Conservation (phyloP, 2,888 invertebrate genomes). For the Campoplex capitator region DNA sequence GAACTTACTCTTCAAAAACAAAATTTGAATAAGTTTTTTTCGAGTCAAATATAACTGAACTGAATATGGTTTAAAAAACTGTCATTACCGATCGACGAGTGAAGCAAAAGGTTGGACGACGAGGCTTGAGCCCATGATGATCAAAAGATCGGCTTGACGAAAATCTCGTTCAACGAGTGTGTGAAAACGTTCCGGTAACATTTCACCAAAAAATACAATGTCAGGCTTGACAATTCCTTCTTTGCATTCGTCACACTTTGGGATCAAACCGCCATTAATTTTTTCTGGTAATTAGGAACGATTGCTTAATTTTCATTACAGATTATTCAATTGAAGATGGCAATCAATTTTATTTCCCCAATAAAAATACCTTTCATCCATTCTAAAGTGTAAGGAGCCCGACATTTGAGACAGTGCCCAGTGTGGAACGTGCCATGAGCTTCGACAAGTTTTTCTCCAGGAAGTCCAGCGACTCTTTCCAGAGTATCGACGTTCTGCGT, state of each 20-base stretch:
- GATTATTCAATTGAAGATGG: background rate
- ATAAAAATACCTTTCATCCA: slow-evolving; percentile 92
- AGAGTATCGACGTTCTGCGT: slow-evolving; percentile 98
- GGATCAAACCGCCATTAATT: slow-evolving; percentile 90
- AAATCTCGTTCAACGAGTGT: slow-evolving; percentile 90
- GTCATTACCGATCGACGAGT: slow-evolving; percentile 90
- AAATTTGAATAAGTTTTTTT: background rate
- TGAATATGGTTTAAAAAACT: slow-evolving; percentile 29
- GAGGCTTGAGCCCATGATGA: slow-evolving; percentile 97
- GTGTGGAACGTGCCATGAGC: slow-evolving; percentile 97
- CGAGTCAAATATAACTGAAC: background rate
- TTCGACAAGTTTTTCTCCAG: slow-evolving; percentile 94
- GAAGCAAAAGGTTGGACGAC: slow-evolving; percentile 98
- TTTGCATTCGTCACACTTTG: slow-evolving; percentile 91
- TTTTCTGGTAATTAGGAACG: slow-evolving; percentile 86
- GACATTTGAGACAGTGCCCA: slow-evolving; percentile 93
- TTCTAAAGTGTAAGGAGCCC: slow-evolving; percentile 89
- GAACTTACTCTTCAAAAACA: slow-evolving; percentile 86
- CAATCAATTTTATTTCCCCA: background rate
- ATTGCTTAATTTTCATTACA: background rate
- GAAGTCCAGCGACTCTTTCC: slow-evolving; percentile 94
- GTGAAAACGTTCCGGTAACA: slow-evolving; percentile 92
- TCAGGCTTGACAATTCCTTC: slow-evolving; percentile 96
- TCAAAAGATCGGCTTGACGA: slow-evolving; percentile 93
- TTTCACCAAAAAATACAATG: slow-evolving; percentile 98